phyloP scores from a whole-genome alignment of 1,140 invertebrate genomes.

The Bombyx mandarina region DNA sequence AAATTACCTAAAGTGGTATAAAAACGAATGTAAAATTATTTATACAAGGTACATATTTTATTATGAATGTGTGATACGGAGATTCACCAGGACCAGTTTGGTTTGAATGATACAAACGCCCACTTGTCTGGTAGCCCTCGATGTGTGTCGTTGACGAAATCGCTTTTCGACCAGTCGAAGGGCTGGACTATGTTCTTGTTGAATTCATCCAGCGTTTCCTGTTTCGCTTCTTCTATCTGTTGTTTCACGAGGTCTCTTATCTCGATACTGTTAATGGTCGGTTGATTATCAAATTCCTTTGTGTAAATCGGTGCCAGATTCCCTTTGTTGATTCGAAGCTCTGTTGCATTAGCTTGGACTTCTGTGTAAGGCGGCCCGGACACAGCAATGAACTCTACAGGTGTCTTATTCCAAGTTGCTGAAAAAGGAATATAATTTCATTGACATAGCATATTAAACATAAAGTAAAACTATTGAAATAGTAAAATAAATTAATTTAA shows the following conservation, averaged over 20 bases:
- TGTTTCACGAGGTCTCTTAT: conserved; percentile 48
- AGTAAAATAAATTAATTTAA: too few relatives aligned
- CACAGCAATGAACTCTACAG: conserved; percentile 46
- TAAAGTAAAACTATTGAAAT: too few relatives aligned
- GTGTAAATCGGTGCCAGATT: conserved; percentile 55
- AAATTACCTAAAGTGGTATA: conserved; percentile 2
- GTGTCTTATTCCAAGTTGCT: conserved; percentile 27
- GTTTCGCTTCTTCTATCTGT: conserved; percentile 47
- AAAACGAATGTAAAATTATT: conserved; percentile 4
- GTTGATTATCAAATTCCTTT: conserved; percentile 50
- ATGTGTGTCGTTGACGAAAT: conserved; percentile 42
- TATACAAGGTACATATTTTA: too few relatives aligned
- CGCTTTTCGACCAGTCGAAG: conserved; percentile 63
- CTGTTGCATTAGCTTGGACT: conserved; percentile 23
- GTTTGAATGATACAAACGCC: conserved; percentile 52
- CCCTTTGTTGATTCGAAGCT: conserved; percentile 42
- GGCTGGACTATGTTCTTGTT: conserved; percentile 52
- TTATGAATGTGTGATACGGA: conserved; percentile 7
- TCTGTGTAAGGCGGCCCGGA: conserved; percentile 58
- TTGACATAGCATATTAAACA: too few relatives aligned
- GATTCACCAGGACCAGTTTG: conserved; percentile 65
- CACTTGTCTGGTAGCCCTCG: conserved; percentile 56
- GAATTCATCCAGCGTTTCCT: conserved; percentile 45
- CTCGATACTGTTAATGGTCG: conserved; percentile 42
- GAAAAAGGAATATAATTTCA: conserved; percentile 14